Base-by-base conservation (phyloP, 2,888 invertebrate genomes). In the Melinaea marsaeus region DNA sequence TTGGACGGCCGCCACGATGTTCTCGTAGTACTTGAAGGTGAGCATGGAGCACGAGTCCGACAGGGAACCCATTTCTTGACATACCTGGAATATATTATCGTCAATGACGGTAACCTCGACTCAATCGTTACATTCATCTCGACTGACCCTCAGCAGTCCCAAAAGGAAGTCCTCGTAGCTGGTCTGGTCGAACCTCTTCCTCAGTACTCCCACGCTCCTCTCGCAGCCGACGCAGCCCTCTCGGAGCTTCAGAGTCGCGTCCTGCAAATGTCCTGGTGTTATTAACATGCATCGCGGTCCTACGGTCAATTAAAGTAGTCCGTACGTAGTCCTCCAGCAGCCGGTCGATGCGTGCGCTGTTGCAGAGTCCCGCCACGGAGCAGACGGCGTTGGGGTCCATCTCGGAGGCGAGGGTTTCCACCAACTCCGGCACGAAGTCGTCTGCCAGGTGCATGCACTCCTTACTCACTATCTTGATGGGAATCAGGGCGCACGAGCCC, bases 361-460 rank as follows among this genome's bases (percentile, higher is more conserved):
- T 97, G 75, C 97, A 97, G 5, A 97, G 92, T 0, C 97, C 97
- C 60, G 97, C 96, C 11, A 97, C 95, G 0, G 95, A 93, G 81
- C 97, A 97, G 46, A 97, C 97, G 46, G 94, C 93, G 79, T 95
- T 94, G 0, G 97, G 97, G 88, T 98, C 95, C 97, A 98, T 97
- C 86, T 97, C 92, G 0, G 97, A 97, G 1, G 96, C 94, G 56
- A 98, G 84, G 0, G 96, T 95, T 79, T 98, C 97, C 42, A 97
- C 94, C 62, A 98, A 83, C 78, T 98, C 96, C 0, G 97, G 96
- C 58, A 97, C 94, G 79, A 96, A 97, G 75, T 97, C 93, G 79
- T 98, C 97, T 0, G 95, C 95, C 61, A 97, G 74, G 75, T 93
- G 94, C 66, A 93, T 93, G 79, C 97, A 98, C 82, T 96, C 96